Conservation (phyloP, 2,888 invertebrate genomes). For the Epicampocera succincta region DNA sequence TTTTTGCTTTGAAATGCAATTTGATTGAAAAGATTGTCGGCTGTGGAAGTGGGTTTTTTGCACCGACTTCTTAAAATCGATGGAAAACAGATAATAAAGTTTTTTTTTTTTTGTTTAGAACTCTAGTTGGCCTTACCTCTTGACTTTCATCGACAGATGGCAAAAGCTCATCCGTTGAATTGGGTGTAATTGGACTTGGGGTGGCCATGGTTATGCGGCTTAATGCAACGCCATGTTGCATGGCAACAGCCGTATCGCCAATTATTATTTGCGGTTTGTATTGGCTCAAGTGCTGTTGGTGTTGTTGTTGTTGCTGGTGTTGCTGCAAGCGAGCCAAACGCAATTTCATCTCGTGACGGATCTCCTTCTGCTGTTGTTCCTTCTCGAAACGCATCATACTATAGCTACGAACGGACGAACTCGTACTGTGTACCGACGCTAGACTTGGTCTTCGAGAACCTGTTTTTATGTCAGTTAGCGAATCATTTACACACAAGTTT, state of each 20-base stretch:
- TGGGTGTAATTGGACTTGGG: conserved; percentile 90
- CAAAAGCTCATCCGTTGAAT: conserved; percentile 91
- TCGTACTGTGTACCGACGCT: conserved; percentile 92
- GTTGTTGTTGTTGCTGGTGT: conserved; percentile 82
- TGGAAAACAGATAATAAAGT: too few relatives aligned
- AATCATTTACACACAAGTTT: neutral
- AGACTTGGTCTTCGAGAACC: conserved; percentile 94
- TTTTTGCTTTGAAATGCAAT: too few relatives aligned
- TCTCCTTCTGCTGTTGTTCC: conserved; percentile 91
- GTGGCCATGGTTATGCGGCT: conserved; percentile 81
- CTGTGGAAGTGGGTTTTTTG: too few relatives aligned
- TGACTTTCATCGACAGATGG: conserved; percentile 91
- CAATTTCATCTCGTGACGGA: conserved; percentile 89
- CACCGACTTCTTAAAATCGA: too few relatives aligned
- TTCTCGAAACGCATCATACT: conserved; percentile 90
- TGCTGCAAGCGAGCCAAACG: conserved; percentile 87
- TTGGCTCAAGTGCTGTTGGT: conserved; percentile 82
- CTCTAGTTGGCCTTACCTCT: conserved; percentile 83
- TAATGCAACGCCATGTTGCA: conserved; percentile 73
- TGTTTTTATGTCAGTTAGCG: conserved; percentile 77
- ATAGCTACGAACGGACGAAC: conserved; percentile 91
- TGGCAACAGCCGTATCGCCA: conserved; percentile 80
- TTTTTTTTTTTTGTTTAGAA: too few relatives aligned
- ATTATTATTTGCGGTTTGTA: conserved; percentile 82
- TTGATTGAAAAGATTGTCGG: too few relatives aligned